A percentile compares a stretch with the other conserved stretches of the same genome.
phyloP scores from a whole-genome alignment of 1,140 invertebrate genomes.

The Drosophila persimilis region DNA sequence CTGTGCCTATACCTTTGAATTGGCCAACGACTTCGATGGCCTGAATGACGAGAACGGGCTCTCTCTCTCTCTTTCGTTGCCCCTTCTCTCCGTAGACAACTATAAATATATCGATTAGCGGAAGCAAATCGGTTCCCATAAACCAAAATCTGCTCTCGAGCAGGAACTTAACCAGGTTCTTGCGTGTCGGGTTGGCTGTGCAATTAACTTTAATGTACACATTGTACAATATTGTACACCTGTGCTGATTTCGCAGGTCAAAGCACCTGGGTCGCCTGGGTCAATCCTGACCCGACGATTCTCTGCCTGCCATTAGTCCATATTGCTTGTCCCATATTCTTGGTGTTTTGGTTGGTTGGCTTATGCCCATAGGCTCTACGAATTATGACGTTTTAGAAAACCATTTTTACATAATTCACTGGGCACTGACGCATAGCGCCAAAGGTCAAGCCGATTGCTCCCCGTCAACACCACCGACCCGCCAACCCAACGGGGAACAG shows the following conservation, averaged over 20 bases:
- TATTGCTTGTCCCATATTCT: slow-evolving; percentile 80
- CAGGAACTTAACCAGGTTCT: slow-evolving; percentile 61
- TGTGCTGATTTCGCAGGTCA: slow-evolving; percentile 62
- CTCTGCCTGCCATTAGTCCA: slow-evolving; percentile 66
- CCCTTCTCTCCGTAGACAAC: slow-evolving; percentile 42
- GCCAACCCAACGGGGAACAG: not conserved
- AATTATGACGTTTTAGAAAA: slow-evolving; percentile 13
- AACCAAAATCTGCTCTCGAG: slow-evolving; percentile 14
- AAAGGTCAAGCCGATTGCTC: slow-evolving; percentile 65
- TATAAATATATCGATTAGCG: slow-evolving; percentile 73
- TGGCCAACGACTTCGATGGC: slow-evolving; percentile 36
- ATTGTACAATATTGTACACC: slow-evolving; percentile 38
- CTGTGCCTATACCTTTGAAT: not conserved
- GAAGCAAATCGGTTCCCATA: slow-evolving; percentile 12
- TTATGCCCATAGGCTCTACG: not conserved
- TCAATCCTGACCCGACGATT: slow-evolving; percentile 15
- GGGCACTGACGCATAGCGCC: slow-evolving; percentile 61
- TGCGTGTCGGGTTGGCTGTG: slow-evolving; percentile 58
- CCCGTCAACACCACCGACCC: slow-evolving; percentile 3
- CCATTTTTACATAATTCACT: slow-evolving; percentile 25
- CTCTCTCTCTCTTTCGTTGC: not conserved
- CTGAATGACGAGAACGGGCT: slow-evolving; percentile 48
- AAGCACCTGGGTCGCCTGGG: slow-evolving; percentile 13
- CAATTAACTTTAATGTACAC: slow-evolving; percentile 57
- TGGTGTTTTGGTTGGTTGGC: not conserved